Conservation (phyloP, 1,140 invertebrate genomes). For the Leptinotarsa lineolata region DNA sequence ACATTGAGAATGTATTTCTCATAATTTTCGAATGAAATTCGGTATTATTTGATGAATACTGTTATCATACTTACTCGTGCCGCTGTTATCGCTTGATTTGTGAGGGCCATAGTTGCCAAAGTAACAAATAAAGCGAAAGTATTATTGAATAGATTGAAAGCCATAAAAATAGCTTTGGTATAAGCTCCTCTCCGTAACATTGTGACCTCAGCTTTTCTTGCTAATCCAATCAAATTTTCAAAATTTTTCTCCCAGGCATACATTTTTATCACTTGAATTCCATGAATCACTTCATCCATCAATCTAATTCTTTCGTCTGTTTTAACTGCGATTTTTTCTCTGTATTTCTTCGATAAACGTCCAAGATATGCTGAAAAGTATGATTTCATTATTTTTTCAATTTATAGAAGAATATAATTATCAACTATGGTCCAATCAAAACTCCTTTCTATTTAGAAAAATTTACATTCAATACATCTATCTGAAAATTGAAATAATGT, state of each 20-base stretch:
- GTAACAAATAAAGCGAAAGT: conserved; percentile 69
- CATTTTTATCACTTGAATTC: conserved; percentile 68
- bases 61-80: conserved; percentile 14
- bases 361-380: conserved; percentile 65
- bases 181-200: conserved; percentile 67
- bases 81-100: conserved; percentile 60
- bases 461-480: too few species aligned
- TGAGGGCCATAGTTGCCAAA: conserved; percentile 63
- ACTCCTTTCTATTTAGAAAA: too few species aligned
- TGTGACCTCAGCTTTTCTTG: conserved; percentile 64
- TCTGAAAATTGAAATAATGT: too few species aligned
- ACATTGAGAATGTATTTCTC: too few species aligned
- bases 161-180: conserved; percentile 73
- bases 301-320: conserved; percentile 76
- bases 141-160: conserved; percentile 71
- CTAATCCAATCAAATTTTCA: conserved; percentile 58
- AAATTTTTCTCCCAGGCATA: too few species aligned
- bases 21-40: too few species aligned
- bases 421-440: too few species aligned
- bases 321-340: conserved; percentile 65
- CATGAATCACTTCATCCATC: conserved; percentile 78
- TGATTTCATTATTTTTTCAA: too few species aligned
- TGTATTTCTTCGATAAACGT: conserved; percentile 66
- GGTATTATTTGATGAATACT: too few species aligned
- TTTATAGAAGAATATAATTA: too few species aligned